Evolutionary conservation across 1,140 invertebrate genomes (phyloP).

Genomic region (Polyergus mexicanus): DNA sequence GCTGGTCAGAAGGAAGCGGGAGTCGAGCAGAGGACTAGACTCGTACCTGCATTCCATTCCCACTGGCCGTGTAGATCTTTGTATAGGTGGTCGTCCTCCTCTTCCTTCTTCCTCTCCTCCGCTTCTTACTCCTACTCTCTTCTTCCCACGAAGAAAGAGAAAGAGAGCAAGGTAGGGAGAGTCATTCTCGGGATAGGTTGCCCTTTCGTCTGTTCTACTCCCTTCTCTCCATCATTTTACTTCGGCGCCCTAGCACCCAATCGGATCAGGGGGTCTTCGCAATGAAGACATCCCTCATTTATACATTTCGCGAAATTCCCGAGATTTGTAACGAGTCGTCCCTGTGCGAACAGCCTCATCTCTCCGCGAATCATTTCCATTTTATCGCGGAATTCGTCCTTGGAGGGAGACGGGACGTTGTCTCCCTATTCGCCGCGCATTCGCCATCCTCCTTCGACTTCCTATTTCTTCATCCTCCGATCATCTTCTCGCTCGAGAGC

Average conservation of each 20-base stretch:
- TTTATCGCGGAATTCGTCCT: slow-evolving; percentile 26
- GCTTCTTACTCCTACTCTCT: slow-evolving; percentile 69
- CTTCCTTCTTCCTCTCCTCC: slow-evolving; percentile 59
- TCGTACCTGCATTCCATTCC: slow-evolving; percentile 87
- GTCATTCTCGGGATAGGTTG: slow-evolving; percentile 69
- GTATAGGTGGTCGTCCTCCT: slow-evolving; percentile 83
- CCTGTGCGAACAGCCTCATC: not conserved
- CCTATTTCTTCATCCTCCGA: slow-evolving; percentile 33
- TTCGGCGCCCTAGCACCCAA: slow-evolving; percentile 42
- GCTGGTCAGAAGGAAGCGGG: slow-evolving; percentile 67
- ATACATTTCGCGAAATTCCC: slow-evolving; percentile 31
- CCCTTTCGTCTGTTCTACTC: slow-evolving; percentile 16
- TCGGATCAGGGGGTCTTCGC: slow-evolving; percentile 26
- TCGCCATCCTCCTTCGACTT: not conserved
- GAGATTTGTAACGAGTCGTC: slow-evolving; percentile 14
- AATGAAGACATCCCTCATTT: slow-evolving; percentile 35
- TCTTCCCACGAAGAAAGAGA: slow-evolving; percentile 30
- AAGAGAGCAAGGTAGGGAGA: slow-evolving; percentile 19
- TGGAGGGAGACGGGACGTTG: not conserved
- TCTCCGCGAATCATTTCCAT: slow-evolving; percentile 27
- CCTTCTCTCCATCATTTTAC: slow-evolving; percentile 29
- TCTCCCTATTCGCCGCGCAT: slow-evolving; percentile 15
- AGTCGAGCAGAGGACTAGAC: slow-evolving; percentile 79
- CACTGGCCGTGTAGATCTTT: slow-evolving; percentile 86
- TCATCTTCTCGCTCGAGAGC: slow-evolving; percentile 28